Percentiles rank a stretch among this genome's conserved stretches.
phyloP scores from a whole-genome alignment of 1,140 invertebrate species.

The Nomia melanderi region DNA sequence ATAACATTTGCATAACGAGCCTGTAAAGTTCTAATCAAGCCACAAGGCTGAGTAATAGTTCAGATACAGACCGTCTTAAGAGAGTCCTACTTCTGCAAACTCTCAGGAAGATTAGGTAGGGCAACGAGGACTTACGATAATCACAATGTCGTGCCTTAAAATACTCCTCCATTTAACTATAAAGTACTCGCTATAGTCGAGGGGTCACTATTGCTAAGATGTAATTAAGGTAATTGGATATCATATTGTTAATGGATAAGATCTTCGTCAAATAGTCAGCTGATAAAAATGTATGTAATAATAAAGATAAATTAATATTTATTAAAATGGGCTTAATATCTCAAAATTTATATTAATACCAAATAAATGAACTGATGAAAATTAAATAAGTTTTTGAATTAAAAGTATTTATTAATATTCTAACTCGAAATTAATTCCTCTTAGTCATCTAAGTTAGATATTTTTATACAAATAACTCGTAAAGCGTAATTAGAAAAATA shows the following conservation, averaged over 20 bases:
- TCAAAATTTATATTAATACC: too few relatives aligned
- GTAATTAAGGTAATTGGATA: not conserved
- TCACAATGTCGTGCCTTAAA: slow-evolving; percentile 15
- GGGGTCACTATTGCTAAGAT: not conserved
- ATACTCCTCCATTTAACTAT: slow-evolving; percentile 17
- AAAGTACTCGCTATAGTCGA: not conserved
- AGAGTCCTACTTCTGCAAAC: slow-evolving; percentile 5
- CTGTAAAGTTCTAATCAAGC: slow-evolving; percentile 32
- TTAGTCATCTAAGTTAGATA: too few relatives aligned
- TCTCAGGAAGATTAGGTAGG: slow-evolving; percentile 31
- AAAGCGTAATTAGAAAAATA: too few relatives aligned
- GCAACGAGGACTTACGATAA: slow-evolving; percentile 24
- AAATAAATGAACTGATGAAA: too few relatives aligned
- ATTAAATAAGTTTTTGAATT: too few relatives aligned
- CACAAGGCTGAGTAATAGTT: slow-evolving; percentile 5
- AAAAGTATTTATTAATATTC: too few relatives aligned
- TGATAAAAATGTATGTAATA: not conserved
- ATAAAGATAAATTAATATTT: too few relatives aligned
- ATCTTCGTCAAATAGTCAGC: not conserved
- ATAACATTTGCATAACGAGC: slow-evolving; percentile 10
- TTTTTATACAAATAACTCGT: too few relatives aligned
- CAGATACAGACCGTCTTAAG: not conserved
- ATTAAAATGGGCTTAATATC: too few relatives aligned
- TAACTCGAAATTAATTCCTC: too few relatives aligned
- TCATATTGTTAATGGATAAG: not conserved